Evolutionary conservation across 1,140 invertebrate genomes (phyloP).

Genomic region (Drosophila lini): DNA sequence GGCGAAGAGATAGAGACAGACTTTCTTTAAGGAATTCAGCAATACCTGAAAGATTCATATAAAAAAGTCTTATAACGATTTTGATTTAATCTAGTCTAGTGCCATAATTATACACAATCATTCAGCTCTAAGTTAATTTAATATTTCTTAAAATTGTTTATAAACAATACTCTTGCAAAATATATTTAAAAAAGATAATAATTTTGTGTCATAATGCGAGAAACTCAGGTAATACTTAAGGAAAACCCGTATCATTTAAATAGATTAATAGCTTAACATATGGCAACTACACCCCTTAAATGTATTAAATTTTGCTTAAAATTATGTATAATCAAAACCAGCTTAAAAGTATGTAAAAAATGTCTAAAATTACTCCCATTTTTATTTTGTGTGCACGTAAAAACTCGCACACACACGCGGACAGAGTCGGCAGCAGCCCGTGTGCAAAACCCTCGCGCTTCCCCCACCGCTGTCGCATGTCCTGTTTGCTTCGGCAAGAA

Average conservation of each 20-base stretch:
- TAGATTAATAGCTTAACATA: not conserved
- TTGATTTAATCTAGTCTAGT: not conserved
- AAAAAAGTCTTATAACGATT: not conserved
- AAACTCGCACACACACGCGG: conserved; percentile 30
- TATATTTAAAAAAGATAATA: not conserved
- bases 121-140: too few relatives aligned
- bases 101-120: not conserved
- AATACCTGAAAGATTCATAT: too few relatives aligned
- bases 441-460: conserved; percentile 63
- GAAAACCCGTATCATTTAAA: too few relatives aligned
- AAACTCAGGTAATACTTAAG: too few relatives aligned
- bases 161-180: too few relatives aligned
- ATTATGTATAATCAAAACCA: not conserved
- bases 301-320: not conserved
- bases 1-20: not conserved
- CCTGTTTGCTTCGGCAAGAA: conserved; percentile 79
- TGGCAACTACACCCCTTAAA: not conserved
- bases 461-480: conserved; percentile 60
- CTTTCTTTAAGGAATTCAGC: not conserved
- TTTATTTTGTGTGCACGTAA: conserved; percentile 27
- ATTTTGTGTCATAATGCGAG: too few relatives aligned
- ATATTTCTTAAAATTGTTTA: too few relatives aligned
- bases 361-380: not conserved
- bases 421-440: conserved; percentile 46
- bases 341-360: not conserved